Percentiles rank a stretch among this genome's conserved stretches.
These are phyloP conservation scores for Festucalex cinctus DNA, from an alignment of 2,113 vertebrate genomes.

Conservation along the genomic window DNA sequence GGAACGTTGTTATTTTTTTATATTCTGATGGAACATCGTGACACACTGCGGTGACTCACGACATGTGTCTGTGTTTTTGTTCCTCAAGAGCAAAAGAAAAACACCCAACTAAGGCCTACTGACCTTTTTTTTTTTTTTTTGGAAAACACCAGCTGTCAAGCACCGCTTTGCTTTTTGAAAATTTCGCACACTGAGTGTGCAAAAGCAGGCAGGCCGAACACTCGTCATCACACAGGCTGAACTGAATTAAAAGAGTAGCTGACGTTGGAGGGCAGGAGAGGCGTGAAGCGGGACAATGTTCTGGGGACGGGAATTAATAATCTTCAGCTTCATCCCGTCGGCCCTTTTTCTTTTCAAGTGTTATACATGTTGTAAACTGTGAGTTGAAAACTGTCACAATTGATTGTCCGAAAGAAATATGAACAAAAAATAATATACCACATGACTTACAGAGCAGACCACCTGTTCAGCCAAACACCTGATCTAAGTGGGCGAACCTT, in stretches of 20 bases:
- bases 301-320: too few species aligned
- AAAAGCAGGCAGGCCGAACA: neutral
- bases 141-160: constrained; percentile 55
- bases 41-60: constrained; percentile 55
- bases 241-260: constrained; percentile 38
- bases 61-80: constrained; percentile 62
- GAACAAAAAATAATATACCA: too few species aligned
- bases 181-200: neutral
- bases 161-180: constrained; percentile 14
- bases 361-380: too few species aligned
- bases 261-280: constrained; percentile 10
- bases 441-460: constrained; percentile 34
- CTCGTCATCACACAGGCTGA: constrained; percentile 33
- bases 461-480: constrained; percentile 14
- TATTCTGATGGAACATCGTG: constrained; percentile 26
- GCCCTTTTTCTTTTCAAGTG: too few species aligned
- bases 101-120: constrained; percentile 32
- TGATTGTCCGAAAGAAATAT: too few species aligned
- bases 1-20: constrained; percentile 13
- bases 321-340: too few species aligned
- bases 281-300: neutral
- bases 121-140: constrained; percentile 21
- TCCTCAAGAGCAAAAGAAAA: constrained; percentile 32
- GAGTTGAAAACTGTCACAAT: too few species aligned
- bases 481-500: too few species aligned